Evolutionary conservation across 2,113 vertebrate species (phyloP).

Genomic region (Aegithalos caudatus): DNA sequence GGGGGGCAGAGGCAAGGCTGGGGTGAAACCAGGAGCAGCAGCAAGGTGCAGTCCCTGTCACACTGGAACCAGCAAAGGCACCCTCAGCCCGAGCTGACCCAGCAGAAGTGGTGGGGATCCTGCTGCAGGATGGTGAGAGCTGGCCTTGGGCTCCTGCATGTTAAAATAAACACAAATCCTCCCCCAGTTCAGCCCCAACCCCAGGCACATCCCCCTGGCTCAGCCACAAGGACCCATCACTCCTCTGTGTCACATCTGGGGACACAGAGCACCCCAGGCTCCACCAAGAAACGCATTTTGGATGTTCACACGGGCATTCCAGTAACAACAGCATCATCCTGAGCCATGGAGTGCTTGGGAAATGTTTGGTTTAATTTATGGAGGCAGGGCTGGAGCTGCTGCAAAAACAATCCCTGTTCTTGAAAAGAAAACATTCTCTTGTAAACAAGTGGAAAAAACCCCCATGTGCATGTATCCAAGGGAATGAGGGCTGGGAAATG

Average conservation of each 20-base stretch:
- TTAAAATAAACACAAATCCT: neutral
- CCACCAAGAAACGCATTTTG: neutral
- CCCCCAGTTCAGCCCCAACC: rapidly evolving
- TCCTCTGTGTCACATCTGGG: neutral
- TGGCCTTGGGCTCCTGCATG: neutral
- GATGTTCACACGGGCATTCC: neutral
- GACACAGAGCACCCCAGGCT: neutral
- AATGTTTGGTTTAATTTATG: neutral
- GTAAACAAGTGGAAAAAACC: neutral
- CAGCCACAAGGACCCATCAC: rapidly evolving
- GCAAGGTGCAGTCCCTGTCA: neutral
- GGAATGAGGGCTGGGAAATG: neutral
- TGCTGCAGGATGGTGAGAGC: neutral
- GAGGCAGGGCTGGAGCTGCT: neutral
- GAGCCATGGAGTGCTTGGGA: neutral
- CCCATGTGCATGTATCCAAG: neutral
- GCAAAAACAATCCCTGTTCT: neutral
- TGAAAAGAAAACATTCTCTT: neutral
- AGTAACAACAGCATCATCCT: neutral
- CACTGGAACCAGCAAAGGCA: neutral
- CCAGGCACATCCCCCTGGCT: neutral
- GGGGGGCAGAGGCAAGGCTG: rapidly evolving
- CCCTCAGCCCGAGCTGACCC: neutral
- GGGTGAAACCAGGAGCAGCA: neutral
- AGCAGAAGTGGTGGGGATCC: neutral